Evolutionary conservation across 2,888 invertebrate genomes (phyloP).

Genomic region (Encarsia formosa): DNA sequence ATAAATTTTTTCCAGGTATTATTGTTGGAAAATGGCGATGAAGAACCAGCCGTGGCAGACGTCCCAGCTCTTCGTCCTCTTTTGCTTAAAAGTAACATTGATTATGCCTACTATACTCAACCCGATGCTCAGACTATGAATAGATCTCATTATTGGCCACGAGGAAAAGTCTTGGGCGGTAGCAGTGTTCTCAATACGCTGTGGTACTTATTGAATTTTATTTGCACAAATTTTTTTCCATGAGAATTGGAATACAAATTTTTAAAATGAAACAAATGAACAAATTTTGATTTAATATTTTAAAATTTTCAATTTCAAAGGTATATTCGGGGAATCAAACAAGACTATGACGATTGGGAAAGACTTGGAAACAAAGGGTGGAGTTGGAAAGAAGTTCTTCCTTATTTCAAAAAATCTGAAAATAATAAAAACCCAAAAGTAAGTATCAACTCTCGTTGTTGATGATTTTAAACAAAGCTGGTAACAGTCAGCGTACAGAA

Average conservation of each 20-base stretch:
- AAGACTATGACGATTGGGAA: conserved; percentile 78
- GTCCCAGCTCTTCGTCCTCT: conserved; percentile 67
- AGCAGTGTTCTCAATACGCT: conserved; percentile 79
- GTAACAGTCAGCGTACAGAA: no score
- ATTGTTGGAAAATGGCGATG: conserved; percentile 72
- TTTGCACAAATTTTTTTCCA: no score
- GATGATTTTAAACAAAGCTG: no score
- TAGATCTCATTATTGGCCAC: conserved; percentile 64
- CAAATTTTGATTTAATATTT: no score
- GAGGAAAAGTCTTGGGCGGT: conserved; percentile 77
- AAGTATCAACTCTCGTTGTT: no score
- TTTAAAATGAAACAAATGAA: no score
- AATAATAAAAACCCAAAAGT: conserved; percentile 32
- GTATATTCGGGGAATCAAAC: conserved; percentile 75
- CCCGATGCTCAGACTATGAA: conserved; percentile 56
- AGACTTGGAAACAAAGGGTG: conserved; percentile 73
- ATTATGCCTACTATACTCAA: conserved; percentile 65
- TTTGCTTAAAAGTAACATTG: conserved; percentile 65
- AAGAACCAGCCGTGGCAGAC: conserved; percentile 72
- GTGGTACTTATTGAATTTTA: no score
- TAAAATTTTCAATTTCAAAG: no score
- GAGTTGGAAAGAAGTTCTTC: conserved; percentile 63
- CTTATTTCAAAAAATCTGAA: conserved; percentile 57
- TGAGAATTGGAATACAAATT: no score
- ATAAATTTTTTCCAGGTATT: conserved; percentile 56